Conservation (phyloP, 2,888 invertebrate genomes). For the Phyllotreta striolata region DNA sequence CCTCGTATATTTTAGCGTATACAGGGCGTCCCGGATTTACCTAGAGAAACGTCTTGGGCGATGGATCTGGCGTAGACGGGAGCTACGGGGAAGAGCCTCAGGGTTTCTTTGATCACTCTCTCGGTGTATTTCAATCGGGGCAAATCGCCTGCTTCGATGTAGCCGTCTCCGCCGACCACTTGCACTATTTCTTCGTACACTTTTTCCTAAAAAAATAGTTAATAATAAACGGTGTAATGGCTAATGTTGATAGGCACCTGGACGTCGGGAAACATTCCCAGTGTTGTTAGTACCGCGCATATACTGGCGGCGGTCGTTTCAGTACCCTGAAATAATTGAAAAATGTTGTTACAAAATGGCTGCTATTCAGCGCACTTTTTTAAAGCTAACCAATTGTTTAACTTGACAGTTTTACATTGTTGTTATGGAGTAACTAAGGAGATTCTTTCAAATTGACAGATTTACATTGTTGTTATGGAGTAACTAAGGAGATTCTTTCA, state of each 20-base stretch:
- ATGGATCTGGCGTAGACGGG: slow-evolving; percentile 35
- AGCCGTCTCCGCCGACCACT: slow-evolving; percentile 36
- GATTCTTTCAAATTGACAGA: too few relatives aligned
- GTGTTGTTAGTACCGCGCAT: slow-evolving; percentile 48
- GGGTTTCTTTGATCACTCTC: slow-evolving; percentile 46
- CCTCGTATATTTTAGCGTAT: neutral
- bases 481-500: too few relatives aligned
- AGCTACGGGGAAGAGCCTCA: slow-evolving; percentile 46
- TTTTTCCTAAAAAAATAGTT: slow-evolving; percentile 38
- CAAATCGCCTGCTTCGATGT: slow-evolving; percentile 37
- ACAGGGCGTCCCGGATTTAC: slow-evolving; percentile 18
- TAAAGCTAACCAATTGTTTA: neutral
- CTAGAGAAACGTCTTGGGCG: slow-evolving; percentile 40
- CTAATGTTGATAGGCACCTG: slow-evolving; percentile 30
- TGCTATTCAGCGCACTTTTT: neutral
- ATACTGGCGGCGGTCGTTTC: slow-evolving; percentile 52
- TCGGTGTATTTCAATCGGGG: slow-evolving; percentile 44
- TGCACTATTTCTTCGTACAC: slow-evolving; percentile 43
- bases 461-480: too few relatives aligned
- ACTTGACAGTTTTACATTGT: too few relatives aligned
- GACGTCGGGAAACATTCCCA: slow-evolving; percentile 39
- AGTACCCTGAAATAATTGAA: slow-evolving; percentile 28
- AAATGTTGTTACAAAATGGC: neutral
- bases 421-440: too few relatives aligned
- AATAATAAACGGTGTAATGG: neutral